Conservation (phyloP, 2,113 vertebrate genomes). For the Electrona antarctica region DNA sequence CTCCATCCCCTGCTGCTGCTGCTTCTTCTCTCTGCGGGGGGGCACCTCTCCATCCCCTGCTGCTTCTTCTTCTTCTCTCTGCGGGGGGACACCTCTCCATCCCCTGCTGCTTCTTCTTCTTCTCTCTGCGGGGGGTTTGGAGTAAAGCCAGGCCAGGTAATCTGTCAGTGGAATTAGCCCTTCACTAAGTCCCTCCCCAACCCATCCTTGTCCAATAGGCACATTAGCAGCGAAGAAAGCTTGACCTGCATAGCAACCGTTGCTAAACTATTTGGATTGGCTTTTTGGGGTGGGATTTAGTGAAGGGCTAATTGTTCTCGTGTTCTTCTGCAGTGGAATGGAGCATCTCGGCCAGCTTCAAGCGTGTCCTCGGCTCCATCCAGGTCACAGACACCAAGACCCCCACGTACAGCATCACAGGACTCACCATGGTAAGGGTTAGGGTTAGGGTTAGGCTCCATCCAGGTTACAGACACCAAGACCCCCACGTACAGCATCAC, state of each 20-base stretch:
- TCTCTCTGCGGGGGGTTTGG: slow-evolving; percentile 9
- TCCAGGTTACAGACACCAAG: slow-evolving; percentile 74
- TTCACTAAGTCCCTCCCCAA: no score
- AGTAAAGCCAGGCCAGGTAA: slow-evolving; percentile 52
- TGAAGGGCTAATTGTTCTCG: slow-evolving; percentile 34
- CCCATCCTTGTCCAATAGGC: no score
- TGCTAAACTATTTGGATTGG: no score
- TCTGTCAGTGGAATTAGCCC: slow-evolving; percentile 47
- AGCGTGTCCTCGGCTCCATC: slow-evolving; percentile 64
- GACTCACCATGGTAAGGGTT: slow-evolving; percentile 70
- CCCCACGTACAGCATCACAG: slow-evolving; percentile 67
- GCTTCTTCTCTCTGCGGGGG: not conserved
- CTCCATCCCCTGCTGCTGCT: not conserved
- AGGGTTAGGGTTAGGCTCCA: no score
- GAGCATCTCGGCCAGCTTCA: slow-evolving; percentile 72
- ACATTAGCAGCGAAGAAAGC: no score
- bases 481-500: slow-evolving; percentile 67
- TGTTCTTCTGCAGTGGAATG: slow-evolving; percentile 75
- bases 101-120: not conserved
- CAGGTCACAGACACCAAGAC: slow-evolving; percentile 74
- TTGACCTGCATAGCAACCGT: no score
- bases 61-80: not conserved
- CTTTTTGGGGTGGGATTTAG: no score
- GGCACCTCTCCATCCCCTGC: slow-evolving; percentile 10
- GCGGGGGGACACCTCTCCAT: slow-evolving; percentile 36